Percentiles rank a stretch among this genome's conserved stretches.
These are phyloP conservation scores for Hirtodrosophila cameraria DNA, from an alignment of 2,888 invertebrate species.

Conservation along the genomic window DNA sequence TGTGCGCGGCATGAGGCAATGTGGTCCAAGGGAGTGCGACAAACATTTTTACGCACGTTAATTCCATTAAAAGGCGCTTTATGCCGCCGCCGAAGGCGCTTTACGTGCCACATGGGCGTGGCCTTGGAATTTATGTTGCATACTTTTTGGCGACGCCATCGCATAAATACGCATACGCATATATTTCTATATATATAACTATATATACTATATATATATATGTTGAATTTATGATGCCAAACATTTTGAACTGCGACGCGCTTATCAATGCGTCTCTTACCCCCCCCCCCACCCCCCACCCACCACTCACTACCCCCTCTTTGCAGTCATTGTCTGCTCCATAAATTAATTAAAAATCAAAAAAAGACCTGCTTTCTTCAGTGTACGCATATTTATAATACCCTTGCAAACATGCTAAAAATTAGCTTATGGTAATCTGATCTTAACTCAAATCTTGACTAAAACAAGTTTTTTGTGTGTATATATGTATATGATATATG, in stretches of 20 bases:
- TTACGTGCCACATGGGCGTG: conserved; percentile 46
- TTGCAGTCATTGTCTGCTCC: neutral
- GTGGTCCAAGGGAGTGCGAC: conserved; percentile 25
- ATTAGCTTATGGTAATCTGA: too few relatives aligned
- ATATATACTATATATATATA: neutral
- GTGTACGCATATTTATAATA: too few relatives aligned
- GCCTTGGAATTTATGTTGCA: conserved; percentile 56
- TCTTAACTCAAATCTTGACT: too few relatives aligned
- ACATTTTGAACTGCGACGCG: conserved; percentile 28
- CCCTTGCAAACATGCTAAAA: too few relatives aligned
- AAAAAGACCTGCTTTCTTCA: too few relatives aligned
- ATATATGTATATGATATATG: too few relatives aligned
- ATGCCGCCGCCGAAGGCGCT: conserved; percentile 41
- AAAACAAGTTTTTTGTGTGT: too few relatives aligned
- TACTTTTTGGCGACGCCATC: conserved; percentile 37
- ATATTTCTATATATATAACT: neutral
- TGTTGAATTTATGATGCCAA: conserved; percentile 27
- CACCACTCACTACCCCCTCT: neutral
- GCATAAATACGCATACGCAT: neutral
- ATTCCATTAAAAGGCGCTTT: conserved; percentile 65
- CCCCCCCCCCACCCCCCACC: neutral
- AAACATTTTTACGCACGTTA: conserved; percentile 60
- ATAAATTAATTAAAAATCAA: conserved; percentile 51
- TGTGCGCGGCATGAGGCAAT: conserved; percentile 18
- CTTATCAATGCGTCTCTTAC: conserved; percentile 34